Evolutionary conservation across 2,888 invertebrate genomes (phyloP), one percentile per base, ranked within the genome.

Genomic region (Steinernema scapterisci): DNA sequence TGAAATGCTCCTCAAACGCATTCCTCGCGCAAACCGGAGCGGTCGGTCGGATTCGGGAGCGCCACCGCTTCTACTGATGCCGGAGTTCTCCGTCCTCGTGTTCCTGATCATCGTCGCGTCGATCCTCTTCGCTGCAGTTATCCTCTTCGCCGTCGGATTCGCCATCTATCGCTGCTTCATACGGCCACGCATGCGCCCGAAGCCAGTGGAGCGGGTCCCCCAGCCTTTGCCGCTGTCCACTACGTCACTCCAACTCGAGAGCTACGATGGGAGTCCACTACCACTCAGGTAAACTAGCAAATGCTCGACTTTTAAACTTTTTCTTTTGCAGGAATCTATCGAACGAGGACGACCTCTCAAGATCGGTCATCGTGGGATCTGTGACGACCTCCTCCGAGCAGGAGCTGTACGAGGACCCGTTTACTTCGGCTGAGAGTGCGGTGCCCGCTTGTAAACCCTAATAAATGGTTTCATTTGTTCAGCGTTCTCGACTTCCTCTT

Each of bases 321-420:
- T n/a, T n/a, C n/a, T n/a, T n/a, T n/a, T n/a, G n/a, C 31, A 63
- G 63, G 31, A 63, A 31, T 27, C 63, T 63, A 6, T 63, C 31
- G 5, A 27, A 63, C 31, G 63, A 63, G 16, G 63, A 63, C 63
- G 63, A 63, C 16, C 63, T 63, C 19, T 63, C 63, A 27, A 25
- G 63, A 6, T 63, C 63, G 3, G 31, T 63, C 38, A 63, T 63
- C 27, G 38, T 63, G 27, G 63, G 63, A 21, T 27, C 63, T n/a
- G 31, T 63, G 31, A 27, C 63, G 31, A 27, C 63, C n/a, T 63
- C 63, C 16, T 63, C 63, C 27, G 63, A 63, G 16, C 63, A 63
- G 63, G 63, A 63, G 19, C 19, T 11, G 7, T 23, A 21, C 23
- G 52, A 21, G 7, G 63, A 63, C 31, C 63, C 63, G 13, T 63